These are phyloP conservation scores for Timandra comae DNA, from an alignment of 2,888 invertebrate genomes.

Conservation along the genomic window DNA sequence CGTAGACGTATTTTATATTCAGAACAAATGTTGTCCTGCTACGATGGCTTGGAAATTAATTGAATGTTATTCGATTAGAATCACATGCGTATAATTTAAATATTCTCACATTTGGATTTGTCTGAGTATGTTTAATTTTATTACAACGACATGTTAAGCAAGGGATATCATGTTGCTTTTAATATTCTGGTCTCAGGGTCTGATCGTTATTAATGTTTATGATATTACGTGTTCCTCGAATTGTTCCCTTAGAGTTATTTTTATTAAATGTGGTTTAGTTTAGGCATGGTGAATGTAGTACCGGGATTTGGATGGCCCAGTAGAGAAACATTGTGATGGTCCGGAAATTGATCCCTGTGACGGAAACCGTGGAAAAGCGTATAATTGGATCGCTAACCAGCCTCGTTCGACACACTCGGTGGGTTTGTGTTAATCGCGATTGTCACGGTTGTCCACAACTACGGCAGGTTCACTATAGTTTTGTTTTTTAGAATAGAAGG, in stretches of 20 bases:
- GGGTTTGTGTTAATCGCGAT: slow-evolving; percentile 20
- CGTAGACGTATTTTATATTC: slow-evolving; percentile 68
- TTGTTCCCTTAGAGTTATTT: too few species aligned
- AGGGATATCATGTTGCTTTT: slow-evolving; percentile 18
- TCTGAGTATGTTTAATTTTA: slow-evolving; percentile 26
- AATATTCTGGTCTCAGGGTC: slow-evolving; percentile 11
- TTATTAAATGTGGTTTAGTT: too few species aligned
- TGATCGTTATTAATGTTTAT: slow-evolving; percentile 3
- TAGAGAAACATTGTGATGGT: slow-evolving; percentile 29
- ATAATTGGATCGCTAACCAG: slow-evolving; percentile 55
- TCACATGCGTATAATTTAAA: slow-evolving; percentile 58
- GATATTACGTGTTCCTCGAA: slow-evolving; percentile 1
- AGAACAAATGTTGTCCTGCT: slow-evolving; percentile 68
- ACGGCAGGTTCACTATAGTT: too few species aligned
- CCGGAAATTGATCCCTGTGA: slow-evolving; percentile 48
- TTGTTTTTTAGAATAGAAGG: too few species aligned
- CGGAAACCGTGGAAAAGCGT: slow-evolving; percentile 51
- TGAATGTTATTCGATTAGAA: slow-evolving; percentile 63
- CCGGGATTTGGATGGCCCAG: slow-evolving; percentile 22
- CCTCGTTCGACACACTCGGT: slow-evolving; percentile 33
- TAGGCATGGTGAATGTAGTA: slow-evolving; percentile 35
- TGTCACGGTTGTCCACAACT: slow-evolving; percentile 22
- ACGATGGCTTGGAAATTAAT: slow-evolving; percentile 65
- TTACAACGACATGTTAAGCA: slow-evolving; percentile 26
- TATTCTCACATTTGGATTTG: slow-evolving; percentile 50